Evolutionary conservation across 2,113 vertebrate genomes (phyloP), one percentile per base, ranked within the genome.

Genomic region (Dolichotis patagonum): DNA sequence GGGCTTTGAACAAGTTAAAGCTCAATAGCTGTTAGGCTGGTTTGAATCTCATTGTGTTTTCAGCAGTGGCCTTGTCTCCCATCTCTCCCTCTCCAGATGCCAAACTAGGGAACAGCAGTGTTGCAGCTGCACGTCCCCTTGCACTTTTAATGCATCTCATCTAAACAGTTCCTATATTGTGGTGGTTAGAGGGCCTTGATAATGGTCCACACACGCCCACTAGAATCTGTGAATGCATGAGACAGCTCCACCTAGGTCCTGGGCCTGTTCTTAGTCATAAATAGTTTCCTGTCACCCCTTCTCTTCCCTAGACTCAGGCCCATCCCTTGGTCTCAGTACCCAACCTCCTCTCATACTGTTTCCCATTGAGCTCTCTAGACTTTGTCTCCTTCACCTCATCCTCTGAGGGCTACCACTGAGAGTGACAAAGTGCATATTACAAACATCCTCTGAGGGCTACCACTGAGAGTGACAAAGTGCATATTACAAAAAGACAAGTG

Each of bases 171-270:
- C 32, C 20, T 5, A 62, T 49, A 24, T 35, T 41, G 3, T 1
- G 0, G 20, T 2, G 12, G 7, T 7, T 20, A 7, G 69, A 67
- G 67, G 52, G 30, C 20, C 3, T 0, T 12, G 19, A 4, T 3
- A 28, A 3, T 5, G 26, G 6, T 52, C 35, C 20, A 17, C 7
- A 2, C 13, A 1, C 28, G 8, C 8, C 32, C 52, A 4, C 8
- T 2, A 1, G 32, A 73, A 58, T 9, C 35, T 12, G 7, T 41
- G 60, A 41, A 38, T 77, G 46, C 26, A 75, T 26, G 22, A 46
- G 24, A 75, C 28, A 75, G 73, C 73, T 43, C 54, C 43, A 43
- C 49, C 14, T 1, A 14, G 24, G 54, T 63, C 41, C 49, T 22
- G 32, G n/a, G 2, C 12, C n/a, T 67, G 35, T 46, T 46, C 41